Base-by-base conservation (phyloP, 2,888 invertebrate species). In the Brachylomia viminalis region DNA sequence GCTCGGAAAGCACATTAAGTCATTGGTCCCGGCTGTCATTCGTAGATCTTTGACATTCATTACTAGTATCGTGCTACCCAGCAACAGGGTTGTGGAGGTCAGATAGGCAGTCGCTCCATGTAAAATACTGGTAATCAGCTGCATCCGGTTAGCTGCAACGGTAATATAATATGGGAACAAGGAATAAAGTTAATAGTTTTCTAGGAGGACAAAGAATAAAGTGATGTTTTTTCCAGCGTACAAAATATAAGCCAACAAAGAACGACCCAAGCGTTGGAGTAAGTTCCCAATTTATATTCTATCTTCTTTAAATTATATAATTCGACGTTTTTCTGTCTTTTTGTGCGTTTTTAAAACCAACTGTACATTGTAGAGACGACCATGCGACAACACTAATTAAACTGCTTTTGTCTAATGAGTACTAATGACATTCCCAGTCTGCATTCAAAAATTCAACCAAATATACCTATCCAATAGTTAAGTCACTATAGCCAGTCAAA, bases 211-310 rank as follows among this genome's bases (percentile, higher is more conserved):
- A 20, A 20, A 17, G 11, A 47, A 15, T 67, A n/a, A n/a, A 1
- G 6, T n/a, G 13, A 1, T 27, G n/a, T 20, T 64, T 49, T 58
- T 47, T 71, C 20, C 27, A 73, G 73, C 49, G 10, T 49, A 0
- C 49, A 2, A 0, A 1, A 15, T 0, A 2, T 30, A 30, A 2
- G 47, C 5, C 23, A 23, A 4, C 4, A 45, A 15, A 8, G 0
- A 0, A 0, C 2, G 17, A 42, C 0, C 49, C 73, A 23, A 72
- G 0, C 13, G 0, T 4, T 42, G 73, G 72, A 30, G 73, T 74
- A 72, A 74, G 73, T 59, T 71, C 1, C 49, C 3, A 23, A 58
- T 17, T 17, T 13, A 58, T 47, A 38, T 54, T 38, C 52, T 38
- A n/a, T 47, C 3, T 17, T 20, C 20, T 45, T 11, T 10, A 42